Percentiles rank a stretch among this genome's conserved stretches.
phyloP scores from a whole-genome alignment of 2,888 invertebrate genomes.

The Keiferia lycopersicella region DNA sequence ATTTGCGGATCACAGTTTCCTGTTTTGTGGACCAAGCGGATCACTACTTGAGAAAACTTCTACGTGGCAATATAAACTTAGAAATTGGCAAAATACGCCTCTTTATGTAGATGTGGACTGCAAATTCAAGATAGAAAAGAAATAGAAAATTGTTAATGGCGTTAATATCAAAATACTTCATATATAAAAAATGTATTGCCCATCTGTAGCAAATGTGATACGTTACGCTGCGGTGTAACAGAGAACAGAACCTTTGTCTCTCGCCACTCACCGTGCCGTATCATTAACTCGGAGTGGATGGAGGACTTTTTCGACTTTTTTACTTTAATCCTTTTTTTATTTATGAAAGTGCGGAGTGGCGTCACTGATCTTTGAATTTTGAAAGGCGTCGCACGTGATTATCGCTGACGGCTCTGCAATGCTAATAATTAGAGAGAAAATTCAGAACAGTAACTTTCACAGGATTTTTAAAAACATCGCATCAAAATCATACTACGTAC shows the following conservation, averaged over 20 bases:
- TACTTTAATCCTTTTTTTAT: constrained; percentile 75
- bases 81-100: too few species aligned
- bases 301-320: constrained; percentile 72
- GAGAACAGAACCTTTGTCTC: constrained; percentile 70
- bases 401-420: constrained; percentile 54
- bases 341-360: constrained; percentile 65
- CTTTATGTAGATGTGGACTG: too few species aligned
- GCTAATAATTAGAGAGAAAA: constrained; percentile 56
- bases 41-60: too few species aligned
- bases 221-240: constrained; percentile 55
- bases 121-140: too few species aligned
- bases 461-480: background rate
- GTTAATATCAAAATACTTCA: too few species aligned
- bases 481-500: too few species aligned
- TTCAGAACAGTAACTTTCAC: constrained; percentile 27
- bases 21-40: too few species aligned
- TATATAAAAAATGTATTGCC: too few species aligned
- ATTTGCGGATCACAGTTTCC: too few species aligned
- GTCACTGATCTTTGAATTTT: constrained; percentile 67
- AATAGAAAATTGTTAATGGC: too few species aligned
- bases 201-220: background rate
- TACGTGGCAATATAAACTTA: too few species aligned
- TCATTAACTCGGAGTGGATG: constrained; percentile 81
- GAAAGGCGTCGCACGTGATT: constrained; percentile 50
- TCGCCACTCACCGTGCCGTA: constrained; percentile 77